Evolutionary conservation across 2,113 vertebrate species (phyloP).

Genomic region (Chrysochloris asiatica): DNA sequence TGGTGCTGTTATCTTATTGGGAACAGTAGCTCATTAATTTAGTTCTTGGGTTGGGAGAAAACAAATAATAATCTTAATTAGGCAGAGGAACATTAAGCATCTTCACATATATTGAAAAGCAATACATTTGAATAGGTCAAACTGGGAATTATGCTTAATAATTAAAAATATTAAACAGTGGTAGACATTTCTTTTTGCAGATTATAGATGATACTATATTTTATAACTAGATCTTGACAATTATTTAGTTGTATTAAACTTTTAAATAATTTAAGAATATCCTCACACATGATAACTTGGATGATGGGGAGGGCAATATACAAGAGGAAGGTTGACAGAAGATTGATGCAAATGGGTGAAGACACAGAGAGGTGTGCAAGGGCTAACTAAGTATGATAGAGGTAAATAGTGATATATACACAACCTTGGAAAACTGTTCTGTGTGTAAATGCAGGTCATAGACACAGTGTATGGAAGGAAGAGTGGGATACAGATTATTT

Average conservation of each 20-base stretch:
- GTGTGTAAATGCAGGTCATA: no score
- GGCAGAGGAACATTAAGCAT: background rate
- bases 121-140: background rate
- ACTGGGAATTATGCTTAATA: background rate
- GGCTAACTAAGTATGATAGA: no score
- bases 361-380: no score
- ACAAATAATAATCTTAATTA: background rate
- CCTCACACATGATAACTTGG: no score
- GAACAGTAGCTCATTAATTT: conserved; percentile 8
- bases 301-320: no score
- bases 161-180: background rate
- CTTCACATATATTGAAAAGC: background rate
- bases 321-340: no score
- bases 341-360: no score
- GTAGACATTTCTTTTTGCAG: background rate
- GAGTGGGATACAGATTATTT: no score
- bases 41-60: background rate
- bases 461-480: no score
- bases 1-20: background rate
- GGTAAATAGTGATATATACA: no score
- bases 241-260: background rate
- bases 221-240: background rate
- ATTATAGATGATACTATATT: background rate
- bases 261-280: background rate
- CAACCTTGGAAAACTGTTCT: no score